These are phyloP conservation scores for Apamea anceps DNA, from an alignment of 2,888 invertebrate species.

Conservation along the genomic window DNA sequence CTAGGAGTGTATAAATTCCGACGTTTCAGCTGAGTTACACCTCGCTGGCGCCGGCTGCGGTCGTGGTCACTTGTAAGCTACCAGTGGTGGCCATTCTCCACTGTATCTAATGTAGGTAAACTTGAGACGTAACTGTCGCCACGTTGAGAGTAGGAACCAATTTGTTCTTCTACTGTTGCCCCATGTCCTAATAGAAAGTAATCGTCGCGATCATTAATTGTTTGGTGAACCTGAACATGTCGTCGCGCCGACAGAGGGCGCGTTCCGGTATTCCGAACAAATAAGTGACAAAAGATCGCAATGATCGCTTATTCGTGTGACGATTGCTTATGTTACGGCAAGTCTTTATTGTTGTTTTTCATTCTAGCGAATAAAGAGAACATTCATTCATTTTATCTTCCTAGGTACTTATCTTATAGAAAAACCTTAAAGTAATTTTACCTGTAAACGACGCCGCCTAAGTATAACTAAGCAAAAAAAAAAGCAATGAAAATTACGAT, in stretches of 20 bases:
- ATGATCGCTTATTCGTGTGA: background rate
- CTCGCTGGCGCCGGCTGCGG: background rate
- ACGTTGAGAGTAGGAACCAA: background rate
- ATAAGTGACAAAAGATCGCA: background rate
- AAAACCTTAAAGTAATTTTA: slow-evolving; percentile 5
- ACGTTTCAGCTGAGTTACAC: background rate
- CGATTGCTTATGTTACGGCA: background rate
- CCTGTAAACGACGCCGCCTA: background rate
- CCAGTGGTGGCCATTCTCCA: background rate
- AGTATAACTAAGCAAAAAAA: background rate
- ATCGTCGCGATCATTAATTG: background rate
- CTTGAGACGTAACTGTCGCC: background rate
- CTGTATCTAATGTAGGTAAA: background rate
- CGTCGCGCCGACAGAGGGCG: no score
- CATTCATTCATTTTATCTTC: background rate
- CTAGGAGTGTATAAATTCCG: background rate
- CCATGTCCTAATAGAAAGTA: background rate
- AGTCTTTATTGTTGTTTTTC: background rate
- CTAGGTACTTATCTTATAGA: background rate
- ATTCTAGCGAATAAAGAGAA: no score
- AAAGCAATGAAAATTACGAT: background rate
- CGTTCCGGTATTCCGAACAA: background rate
- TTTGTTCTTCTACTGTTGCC: background rate
- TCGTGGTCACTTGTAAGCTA: background rate
- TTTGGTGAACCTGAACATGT: background rate